Evolutionary conservation across 2,113 vertebrate species (phyloP).

Genomic region (Lagopus leucura): DNA sequence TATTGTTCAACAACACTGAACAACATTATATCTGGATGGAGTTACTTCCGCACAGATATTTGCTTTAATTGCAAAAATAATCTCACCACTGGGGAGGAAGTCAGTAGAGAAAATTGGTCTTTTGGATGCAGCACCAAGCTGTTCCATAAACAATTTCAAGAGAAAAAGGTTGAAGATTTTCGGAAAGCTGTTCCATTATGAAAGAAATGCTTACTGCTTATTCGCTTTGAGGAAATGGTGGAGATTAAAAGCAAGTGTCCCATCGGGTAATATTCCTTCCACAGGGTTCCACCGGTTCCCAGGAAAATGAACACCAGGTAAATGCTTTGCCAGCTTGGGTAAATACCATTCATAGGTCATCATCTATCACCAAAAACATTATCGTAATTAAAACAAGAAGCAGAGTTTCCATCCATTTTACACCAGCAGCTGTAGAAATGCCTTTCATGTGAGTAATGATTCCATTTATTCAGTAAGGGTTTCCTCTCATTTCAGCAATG

Average conservation of each 20-base stretch:
- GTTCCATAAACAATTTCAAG: conserved; percentile 74
- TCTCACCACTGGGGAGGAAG: conserved; percentile 67
- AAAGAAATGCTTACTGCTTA: conserved; percentile 86
- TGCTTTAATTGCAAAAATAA: conserved; percentile 81
- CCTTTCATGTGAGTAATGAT: background rate
- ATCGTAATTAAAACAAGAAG: background rate
- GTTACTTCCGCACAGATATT: conserved; percentile 75
- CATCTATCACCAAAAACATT: conserved; percentile 81
- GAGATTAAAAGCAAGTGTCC: conserved; percentile 89
- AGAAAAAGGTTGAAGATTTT: conserved; percentile 56
- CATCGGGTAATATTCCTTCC: conserved; percentile 73
- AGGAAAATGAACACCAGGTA: conserved; percentile 88
- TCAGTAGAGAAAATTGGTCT: conserved; percentile 75
- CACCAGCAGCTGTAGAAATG: background rate
- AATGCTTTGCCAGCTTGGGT: conserved; percentile 88
- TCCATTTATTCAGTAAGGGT: background rate
- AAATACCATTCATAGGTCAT: conserved; percentile 98
- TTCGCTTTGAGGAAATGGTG: conserved; percentile 91
- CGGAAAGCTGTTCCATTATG: conserved; percentile 68
- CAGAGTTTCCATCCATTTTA: background rate
- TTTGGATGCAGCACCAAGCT: conserved; percentile 73
- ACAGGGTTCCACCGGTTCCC: conserved; percentile 88
- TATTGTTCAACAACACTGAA: background rate
- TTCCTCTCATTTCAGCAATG: background rate
- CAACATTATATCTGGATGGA: conserved; percentile 68